Conservation (phyloP, 2,113 vertebrate species). For the Oreochromis spilurus region DNA sequence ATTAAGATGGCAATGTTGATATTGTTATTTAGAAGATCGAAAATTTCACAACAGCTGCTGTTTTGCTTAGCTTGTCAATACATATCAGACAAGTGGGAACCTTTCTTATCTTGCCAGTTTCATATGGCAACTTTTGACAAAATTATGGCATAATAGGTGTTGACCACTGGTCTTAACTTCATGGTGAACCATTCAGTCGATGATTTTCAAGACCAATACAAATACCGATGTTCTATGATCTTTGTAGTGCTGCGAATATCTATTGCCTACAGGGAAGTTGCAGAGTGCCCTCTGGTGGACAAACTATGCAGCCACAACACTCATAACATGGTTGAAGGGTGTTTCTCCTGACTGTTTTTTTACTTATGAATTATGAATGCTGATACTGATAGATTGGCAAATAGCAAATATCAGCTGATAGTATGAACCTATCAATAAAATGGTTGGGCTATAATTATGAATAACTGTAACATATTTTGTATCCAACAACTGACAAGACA, state of each 20-base stretch:
- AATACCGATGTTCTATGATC: background rate
- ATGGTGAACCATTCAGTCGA: background rate
- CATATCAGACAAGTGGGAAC: background rate
- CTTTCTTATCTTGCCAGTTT: background rate
- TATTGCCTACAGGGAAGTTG: background rate
- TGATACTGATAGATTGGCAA: background rate
- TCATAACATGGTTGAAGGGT: background rate
- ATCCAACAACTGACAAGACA: background rate
- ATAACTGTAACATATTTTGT: background rate
- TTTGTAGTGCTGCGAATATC: background rate
- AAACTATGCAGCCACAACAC: background rate
- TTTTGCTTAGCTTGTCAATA: background rate
- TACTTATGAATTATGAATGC: background rate
- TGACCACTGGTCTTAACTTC: background rate
- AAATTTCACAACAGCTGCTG: background rate
- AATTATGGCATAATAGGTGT: background rate
- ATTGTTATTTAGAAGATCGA: background rate
- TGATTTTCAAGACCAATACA: background rate
- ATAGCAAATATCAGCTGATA: background rate
- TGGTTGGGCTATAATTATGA: background rate
- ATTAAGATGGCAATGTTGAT: background rate
- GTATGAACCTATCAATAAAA: background rate
- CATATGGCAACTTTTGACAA: background rate
- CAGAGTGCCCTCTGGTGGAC: background rate
- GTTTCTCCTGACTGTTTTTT: background rate